Evolutionary conservation across 2,888 invertebrate species (phyloP), one percentile per base, ranked within the genome.

Genomic region (Muscina levida): DNA sequence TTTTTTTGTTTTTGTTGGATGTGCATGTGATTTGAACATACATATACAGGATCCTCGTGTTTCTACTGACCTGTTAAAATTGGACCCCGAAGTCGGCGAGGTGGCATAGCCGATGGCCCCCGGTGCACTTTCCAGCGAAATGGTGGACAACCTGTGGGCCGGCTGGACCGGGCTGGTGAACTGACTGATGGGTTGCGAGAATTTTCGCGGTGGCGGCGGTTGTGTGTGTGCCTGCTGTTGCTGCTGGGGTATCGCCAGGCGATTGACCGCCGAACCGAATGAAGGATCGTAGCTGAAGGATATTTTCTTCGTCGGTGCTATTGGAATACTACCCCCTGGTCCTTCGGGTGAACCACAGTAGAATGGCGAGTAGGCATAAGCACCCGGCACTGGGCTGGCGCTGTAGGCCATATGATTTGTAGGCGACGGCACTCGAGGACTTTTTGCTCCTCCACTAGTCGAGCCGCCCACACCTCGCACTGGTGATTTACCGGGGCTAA

Each of bases 271-370:
- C 8, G 82, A 79, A 4, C 84, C 86, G 71, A 84, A 85, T 8
- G 84, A 86, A 17, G 86, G 85, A 85, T 90, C 89, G 65, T 88
- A 90, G 76, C 89, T 89, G 37, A 85, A 84, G 19, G 88, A 86
- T 26, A 85, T 79, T 19, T 83, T 74, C 8, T 79, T 77, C 53
- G 51, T 71, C 10, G 72, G 66, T 24, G 48, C 5, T 39, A 42
- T n/a, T 48, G 62, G 31, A 22, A 46, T 17, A 17, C 44, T 26
- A 22, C n/a, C 68, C 37, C 70, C 62, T 5, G 39, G 8, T 11
- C 31, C 22, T 3, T 87, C 87, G 39, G 89, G 89, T 4, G 88
- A 87, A 57, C 87, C 86, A 83, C 84, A 84, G 77, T 86, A 88
- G 77, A 89, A 87, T 0, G 90, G 88, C n/a, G 89, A 88, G 65